Evolutionary conservation across 2,888 invertebrate genomes (phyloP).

Genomic region (Heliconius cydno): DNA sequence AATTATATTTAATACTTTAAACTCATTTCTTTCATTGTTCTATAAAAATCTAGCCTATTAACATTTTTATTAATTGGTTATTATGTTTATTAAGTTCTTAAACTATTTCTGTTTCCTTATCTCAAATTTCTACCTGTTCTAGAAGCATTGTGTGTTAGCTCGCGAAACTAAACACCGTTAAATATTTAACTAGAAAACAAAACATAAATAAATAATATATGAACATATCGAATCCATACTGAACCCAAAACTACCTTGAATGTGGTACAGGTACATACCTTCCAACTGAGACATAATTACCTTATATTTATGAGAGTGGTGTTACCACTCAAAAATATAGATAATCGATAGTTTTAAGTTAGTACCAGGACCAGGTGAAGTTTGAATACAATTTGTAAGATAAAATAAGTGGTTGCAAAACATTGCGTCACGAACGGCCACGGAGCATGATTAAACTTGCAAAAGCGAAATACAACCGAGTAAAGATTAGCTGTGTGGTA

Average conservation of each 20-base stretch:
- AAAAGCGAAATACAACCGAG: constrained; percentile 80
- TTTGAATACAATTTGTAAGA: constrained; percentile 82
- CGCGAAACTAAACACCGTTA: too few relatives aligned
- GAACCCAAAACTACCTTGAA: neutral
- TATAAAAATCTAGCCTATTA: too few relatives aligned
- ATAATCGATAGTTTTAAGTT: constrained; percentile 60
- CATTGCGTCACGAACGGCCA: constrained; percentile 79
- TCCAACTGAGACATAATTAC: neutral
- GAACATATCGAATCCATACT: neutral
- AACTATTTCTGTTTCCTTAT: too few relatives aligned
- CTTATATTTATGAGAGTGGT: neutral
- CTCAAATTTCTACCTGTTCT: neutral
- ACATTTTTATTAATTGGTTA: too few relatives aligned
- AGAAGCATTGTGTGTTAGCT: too few relatives aligned
- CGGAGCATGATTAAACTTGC: constrained; percentile 82
- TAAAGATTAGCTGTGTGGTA: constrained; percentile 73
- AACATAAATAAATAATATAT: too few relatives aligned
- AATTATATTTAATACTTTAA: too few relatives aligned
- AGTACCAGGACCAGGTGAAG: constrained; percentile 2
- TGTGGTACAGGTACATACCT: neutral
- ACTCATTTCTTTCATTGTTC: too few relatives aligned
- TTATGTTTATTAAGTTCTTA: too few relatives aligned
- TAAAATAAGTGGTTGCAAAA: constrained; percentile 83
- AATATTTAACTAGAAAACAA: too few relatives aligned
- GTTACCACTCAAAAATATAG: constrained; percentile 55